phyloP scores from a whole-genome alignment of 2,797 vertebrate genomes.

The Ciconia nigra region DNA sequence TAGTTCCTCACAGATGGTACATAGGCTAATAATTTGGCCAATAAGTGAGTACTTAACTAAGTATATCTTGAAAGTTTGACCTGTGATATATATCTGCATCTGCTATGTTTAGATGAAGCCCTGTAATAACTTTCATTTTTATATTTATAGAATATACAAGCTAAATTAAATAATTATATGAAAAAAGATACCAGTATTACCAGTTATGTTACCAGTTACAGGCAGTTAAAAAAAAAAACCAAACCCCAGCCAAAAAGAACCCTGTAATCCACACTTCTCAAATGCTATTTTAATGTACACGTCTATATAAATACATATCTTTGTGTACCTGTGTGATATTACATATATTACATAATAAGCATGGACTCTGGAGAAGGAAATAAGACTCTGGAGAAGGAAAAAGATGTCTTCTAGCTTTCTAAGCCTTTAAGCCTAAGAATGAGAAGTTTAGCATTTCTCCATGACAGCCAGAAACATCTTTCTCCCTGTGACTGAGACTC shows the following conservation, averaged over 20 bases:
- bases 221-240: not conserved
- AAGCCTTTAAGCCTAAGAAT: conserved; percentile 4
- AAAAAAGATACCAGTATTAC: not conserved
- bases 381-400: not conserved
- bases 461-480: not conserved
- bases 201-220: not conserved
- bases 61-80: not conserved
- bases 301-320: not conserved
- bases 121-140: not conserved
- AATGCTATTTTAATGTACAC: not conserved
- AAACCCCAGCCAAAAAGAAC: not conserved
- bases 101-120: not conserved
- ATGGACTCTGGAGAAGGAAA: not conserved
- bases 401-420: not conserved
- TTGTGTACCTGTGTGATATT: not conserved
- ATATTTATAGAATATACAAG: not conserved
- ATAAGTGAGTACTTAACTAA: not conserved
- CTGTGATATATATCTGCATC: not conserved
- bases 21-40: not conserved
- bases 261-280: not conserved
- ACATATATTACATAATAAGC: not conserved
- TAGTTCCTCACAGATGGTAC: not conserved
- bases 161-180: not conserved
- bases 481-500: not conserved
- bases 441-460: not conserved